These are phyloP conservation scores for Lepus americanus DNA, from an alignment of 2,113 vertebrate species.

Conservation along the genomic window DNA sequence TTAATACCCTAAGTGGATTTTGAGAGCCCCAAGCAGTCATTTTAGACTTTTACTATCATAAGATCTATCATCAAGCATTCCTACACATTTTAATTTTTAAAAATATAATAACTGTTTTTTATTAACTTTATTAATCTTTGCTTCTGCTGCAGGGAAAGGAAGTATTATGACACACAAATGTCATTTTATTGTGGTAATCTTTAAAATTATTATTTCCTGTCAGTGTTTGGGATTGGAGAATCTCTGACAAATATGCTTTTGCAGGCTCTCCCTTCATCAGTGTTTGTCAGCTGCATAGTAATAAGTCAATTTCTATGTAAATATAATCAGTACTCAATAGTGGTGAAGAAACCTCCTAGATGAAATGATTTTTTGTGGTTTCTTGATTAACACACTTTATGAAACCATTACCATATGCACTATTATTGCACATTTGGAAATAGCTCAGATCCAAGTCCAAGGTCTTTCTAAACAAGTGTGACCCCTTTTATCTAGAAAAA, in stretches of 20 bases:
- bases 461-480: background rate
- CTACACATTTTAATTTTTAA: slow-evolving; percentile 16
- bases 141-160: slow-evolving; percentile 31
- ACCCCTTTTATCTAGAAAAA: background rate
- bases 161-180: slow-evolving; percentile 45
- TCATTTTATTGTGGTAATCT: slow-evolving; percentile 37
- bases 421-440: slow-evolving; percentile 44
- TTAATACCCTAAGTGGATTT: background rate
- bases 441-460: slow-evolving; percentile 22
- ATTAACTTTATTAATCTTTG: slow-evolving; percentile 58
- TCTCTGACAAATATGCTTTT: slow-evolving; percentile 57
- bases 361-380: slow-evolving; percentile 75
- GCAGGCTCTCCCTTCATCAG: slow-evolving; percentile 19
- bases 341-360: slow-evolving; percentile 70
- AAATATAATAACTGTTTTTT: slow-evolving; percentile 1
- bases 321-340: slow-evolving; percentile 78
- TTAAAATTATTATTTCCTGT: slow-evolving; percentile 70
- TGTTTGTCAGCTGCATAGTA: slow-evolving; percentile 71
- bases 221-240: slow-evolving; percentile 46
- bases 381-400: slow-evolving; percentile 76
- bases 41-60: background rate
- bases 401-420: slow-evolving; percentile 63
- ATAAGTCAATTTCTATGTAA: slow-evolving; percentile 80
- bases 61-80: slow-evolving; percentile 18
- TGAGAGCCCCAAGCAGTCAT: slow-evolving; percentile 28